These are phyloP conservation scores for Pseudolycoriella hygida DNA, from an alignment of 2,888 invertebrate genomes.

Conservation along the genomic window DNA sequence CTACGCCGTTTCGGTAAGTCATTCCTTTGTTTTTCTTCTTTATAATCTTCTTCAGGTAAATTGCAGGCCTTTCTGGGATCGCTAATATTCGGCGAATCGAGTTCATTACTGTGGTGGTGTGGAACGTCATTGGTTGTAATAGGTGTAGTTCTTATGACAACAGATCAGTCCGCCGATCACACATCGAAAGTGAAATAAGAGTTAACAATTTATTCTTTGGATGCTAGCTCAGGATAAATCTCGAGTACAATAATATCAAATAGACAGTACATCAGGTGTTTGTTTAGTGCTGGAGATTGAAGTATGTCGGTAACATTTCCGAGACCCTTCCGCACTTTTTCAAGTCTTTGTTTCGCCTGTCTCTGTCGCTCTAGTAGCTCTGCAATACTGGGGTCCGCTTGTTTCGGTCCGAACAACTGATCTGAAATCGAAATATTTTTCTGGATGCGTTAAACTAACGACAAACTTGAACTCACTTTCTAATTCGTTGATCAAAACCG, in stretches of 20 bases:
- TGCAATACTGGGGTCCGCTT: conserved; percentile 16
- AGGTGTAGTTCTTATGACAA: conserved; percentile 44
- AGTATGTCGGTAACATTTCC: conserved; percentile 30
- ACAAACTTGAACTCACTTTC: conserved; percentile 29
- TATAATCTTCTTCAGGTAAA: conserved; percentile 4
- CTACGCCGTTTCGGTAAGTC: conserved; percentile 36
- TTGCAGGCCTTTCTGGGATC: conserved; percentile 53
- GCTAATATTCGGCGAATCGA: conserved; percentile 48
- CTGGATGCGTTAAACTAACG: too few relatives aligned
- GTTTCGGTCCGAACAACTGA: conserved; percentile 22
- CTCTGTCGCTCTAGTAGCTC: conserved; percentile 23
- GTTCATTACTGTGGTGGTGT: conserved; percentile 49
- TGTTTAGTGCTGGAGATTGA: conserved; percentile 40
- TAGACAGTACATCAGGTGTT: conserved; percentile 58
- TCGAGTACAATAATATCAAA: conserved; percentile 58
- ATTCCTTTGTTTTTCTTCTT: conserved; percentile 1
- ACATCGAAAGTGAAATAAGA: background rate
- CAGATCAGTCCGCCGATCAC: background rate
- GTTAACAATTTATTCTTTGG: background rate
- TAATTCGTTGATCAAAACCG: conserved; percentile 37
- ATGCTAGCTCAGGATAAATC: conserved; percentile 51
- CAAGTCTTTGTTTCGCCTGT: conserved; percentile 29
- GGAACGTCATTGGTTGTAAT: conserved; percentile 51
- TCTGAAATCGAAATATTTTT: conserved; percentile 17
- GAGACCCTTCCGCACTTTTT: conserved; percentile 25